Evolutionary conservation across 1,140 invertebrate genomes (phyloP), one percentile per base, ranked within the genome.

Genomic region (Calosoma granatense): DNA sequence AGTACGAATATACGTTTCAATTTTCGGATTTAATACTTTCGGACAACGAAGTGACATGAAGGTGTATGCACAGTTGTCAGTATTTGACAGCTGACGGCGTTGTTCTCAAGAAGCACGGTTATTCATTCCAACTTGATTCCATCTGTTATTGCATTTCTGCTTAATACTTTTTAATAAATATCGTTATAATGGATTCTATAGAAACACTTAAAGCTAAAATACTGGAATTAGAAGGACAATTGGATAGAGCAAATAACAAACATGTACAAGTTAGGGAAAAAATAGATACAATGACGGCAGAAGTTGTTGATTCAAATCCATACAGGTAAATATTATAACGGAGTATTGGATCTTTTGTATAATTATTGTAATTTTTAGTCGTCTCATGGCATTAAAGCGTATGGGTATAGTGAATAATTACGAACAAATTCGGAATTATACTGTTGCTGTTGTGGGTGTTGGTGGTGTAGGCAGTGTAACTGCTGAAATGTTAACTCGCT

Each of bases 361-460:
- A 36, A 59, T 30, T 36, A 19, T 65, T 53, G 56, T 53, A 30
- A 36, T 54, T 76, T 80, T 39, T 64, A 96, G 95, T 79, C 93
- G 97, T 21, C 75, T 99, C 1, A 98, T 99, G 95, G 97, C 96
- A 1, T 74, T 99, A 51, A 95, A 99, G 71, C 76, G 94, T 63
- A 99, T 99, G 97, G 97, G 97, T 41, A 98, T 99, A 65, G 97
- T 99, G 1, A 81, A 98, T 60, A 94, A 99, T 72, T 99, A 99
- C 78, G 95, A 99, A 76, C 85, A 85, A 66, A 99, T 99, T 63
- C 78, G 96, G 56, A 82, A 91, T 26, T 86, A 86, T 70, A 84
- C 94, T 6, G 89, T 99, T 6, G 92, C 91, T 21, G 84, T 99
- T 52, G 94, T 99, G 20, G 97, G 97, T n/a, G 86, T 99, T 12